phyloP scores from a whole-genome alignment of 2,797 vertebrate genomes.

The Tangara arthus region DNA sequence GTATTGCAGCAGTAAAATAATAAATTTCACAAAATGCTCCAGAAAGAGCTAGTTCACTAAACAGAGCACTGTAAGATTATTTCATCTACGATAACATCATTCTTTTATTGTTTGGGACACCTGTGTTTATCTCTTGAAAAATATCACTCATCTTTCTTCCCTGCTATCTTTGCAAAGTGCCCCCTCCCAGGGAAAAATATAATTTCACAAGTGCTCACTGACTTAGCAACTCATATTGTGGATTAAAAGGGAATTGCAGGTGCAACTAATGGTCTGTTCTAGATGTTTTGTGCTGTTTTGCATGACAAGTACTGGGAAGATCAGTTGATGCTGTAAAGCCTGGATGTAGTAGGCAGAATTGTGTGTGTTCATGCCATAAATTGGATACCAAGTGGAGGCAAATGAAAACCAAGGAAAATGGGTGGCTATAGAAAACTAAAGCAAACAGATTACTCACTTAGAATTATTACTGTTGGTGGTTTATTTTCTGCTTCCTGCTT shows the following conservation, averaged over 20 bases:
- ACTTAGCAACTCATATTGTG: neutral
- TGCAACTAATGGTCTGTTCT: neutral
- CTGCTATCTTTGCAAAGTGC: neutral
- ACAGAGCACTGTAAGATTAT: neutral
- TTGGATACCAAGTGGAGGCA: neutral
- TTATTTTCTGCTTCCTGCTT: slow-evolving; percentile 17
- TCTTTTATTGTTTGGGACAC: neutral
- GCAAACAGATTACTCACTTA: slow-evolving; percentile 13
- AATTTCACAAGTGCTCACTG: neutral
- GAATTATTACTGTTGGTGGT: neutral
- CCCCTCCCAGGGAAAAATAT: neutral
- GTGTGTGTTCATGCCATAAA: neutral
- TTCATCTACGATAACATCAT: neutral
- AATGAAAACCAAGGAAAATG: slow-evolving; percentile 5
- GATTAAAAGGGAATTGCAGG: neutral
- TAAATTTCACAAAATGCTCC: neutral
- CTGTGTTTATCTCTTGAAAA: neutral
- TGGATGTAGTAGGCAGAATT: neutral
- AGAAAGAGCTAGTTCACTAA: neutral
- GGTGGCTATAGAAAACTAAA: neutral
- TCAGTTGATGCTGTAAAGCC: neutral
- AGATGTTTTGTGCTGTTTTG: neutral
- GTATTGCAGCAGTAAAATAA: neutral
- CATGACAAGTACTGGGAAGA: neutral
- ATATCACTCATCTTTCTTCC: neutral